A percentile compares a stretch with the other conserved stretches of the same genome.
phyloP scores from a whole-genome alignment of 2,113 vertebrate species.

The Ammospiza caudacuta region DNA sequence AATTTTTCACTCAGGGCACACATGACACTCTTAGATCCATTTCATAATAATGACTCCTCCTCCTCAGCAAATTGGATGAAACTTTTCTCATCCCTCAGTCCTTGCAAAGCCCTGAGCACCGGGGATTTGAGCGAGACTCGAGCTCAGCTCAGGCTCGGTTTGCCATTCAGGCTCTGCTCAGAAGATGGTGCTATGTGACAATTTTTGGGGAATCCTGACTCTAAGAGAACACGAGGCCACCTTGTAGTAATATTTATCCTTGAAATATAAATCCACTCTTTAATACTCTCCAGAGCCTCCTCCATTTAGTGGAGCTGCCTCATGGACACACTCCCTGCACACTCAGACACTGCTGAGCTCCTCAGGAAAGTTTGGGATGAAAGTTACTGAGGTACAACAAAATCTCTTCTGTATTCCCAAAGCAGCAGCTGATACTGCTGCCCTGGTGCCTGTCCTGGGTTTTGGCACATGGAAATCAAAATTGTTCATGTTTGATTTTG shows the following conservation, averaged over 20 bases:
- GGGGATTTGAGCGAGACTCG: accelerated
- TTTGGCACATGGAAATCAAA: background rate
- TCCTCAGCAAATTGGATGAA: background rate
- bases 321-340: accelerated
- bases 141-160: background rate
- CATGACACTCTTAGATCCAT: accelerated
- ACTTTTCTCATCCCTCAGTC: background rate
- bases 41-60: background rate
- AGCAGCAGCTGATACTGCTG: accelerated
- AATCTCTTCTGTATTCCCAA: background rate
- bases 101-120: background rate
- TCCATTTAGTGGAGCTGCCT: background rate
- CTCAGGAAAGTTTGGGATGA: background rate
- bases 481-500: accelerated
- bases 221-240: accelerated
- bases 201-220: background rate
- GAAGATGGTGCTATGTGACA: conserved; percentile 62
- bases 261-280: background rate
- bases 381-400: background rate
- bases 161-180: conserved; percentile 48
- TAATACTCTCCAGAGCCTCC: background rate
- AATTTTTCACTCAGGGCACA: background rate
- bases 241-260: background rate
- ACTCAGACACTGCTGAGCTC: background rate
- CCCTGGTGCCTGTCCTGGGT: background rate